These are phyloP conservation scores for Hyppa rectilinea DNA, from an alignment of 2,888 invertebrate species.

Conservation along the genomic window DNA sequence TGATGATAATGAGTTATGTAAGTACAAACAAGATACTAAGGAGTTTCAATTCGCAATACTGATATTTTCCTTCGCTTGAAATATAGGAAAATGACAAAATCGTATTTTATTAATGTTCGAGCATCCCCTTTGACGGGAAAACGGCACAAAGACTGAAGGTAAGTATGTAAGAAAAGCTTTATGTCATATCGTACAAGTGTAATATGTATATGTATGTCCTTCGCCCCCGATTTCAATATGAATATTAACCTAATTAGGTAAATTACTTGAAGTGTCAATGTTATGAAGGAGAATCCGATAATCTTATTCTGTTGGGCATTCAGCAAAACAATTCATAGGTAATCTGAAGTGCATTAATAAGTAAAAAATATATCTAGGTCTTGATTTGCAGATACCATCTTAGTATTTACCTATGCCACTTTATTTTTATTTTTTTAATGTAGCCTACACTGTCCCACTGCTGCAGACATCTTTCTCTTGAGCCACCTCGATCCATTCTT, in stretches of 20 bases:
- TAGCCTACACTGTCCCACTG: too few species aligned
- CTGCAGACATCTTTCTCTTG: too few species aligned
- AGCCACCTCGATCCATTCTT: too few species aligned
- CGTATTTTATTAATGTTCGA: constrained; percentile 5
- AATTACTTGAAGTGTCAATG: constrained; percentile 23
- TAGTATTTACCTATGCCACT: too few species aligned
- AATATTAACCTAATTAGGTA: constrained; percentile 19
- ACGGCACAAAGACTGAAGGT: constrained; percentile 7
- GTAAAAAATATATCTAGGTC: too few species aligned
- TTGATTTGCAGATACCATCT: too few species aligned
- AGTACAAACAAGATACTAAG: background rate
- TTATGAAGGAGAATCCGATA: constrained; percentile 13
- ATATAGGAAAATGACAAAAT: constrained; percentile 1
- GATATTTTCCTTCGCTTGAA: background rate
- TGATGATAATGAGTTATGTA: too few species aligned
- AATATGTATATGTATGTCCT: constrained; percentile 10
- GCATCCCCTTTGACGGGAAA: constrained; percentile 6
- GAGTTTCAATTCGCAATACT: background rate
- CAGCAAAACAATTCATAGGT: constrained; percentile 1
- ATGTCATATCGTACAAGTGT: background rate
- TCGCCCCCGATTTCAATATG: background rate
- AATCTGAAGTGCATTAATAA: too few species aligned
- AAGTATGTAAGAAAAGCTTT: background rate
- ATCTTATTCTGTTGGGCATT: constrained; percentile 10
- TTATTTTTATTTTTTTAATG: too few species aligned